Evolutionary conservation across 53 echinoderm and acorn worm genomes (phyloP).

Genomic region (Crossaster papposus): DNA sequence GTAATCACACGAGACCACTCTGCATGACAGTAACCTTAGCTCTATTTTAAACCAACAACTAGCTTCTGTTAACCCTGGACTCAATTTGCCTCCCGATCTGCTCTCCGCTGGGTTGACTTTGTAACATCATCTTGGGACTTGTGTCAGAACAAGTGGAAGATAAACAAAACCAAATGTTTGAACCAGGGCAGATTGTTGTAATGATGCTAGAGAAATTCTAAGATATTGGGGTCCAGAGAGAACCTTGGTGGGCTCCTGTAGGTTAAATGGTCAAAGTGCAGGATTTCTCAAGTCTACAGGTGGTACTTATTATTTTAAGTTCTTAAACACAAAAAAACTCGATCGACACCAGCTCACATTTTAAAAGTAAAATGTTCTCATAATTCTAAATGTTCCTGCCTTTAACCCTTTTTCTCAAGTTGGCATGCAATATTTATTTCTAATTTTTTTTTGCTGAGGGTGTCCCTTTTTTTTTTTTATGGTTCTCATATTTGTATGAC

Average conservation of each 20-base stretch:
- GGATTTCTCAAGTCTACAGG: neutral
- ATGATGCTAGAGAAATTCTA: neutral
- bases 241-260: slow-evolving; percentile 5
- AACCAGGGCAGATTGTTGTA: neutral
- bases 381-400: too few species aligned
- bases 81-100: neutral
- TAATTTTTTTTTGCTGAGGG: too few species aligned
- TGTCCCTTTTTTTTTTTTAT: too few species aligned
- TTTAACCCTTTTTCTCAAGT: too few species aligned
- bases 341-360: neutral
- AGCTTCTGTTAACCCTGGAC: slow-evolving; percentile 38
- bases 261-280: neutral
- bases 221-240: neutral
- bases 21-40: slow-evolving; percentile 35
- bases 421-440: too few species aligned
- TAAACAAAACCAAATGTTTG: slow-evolving; percentile 57
- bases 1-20: slow-evolving; percentile 40
- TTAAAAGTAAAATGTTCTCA: too few species aligned
- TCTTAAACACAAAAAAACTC: neutral
- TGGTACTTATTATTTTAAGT: neutral
- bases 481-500: too few species aligned
- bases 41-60: slow-evolving; percentile 41
- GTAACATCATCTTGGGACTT: slow-evolving; percentile 56
- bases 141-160: slow-evolving; percentile 51
- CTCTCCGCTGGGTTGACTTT: slow-evolving; percentile 2